Conservation (phyloP, 2,797 vertebrate species). For the Bovichtus variegatus region DNA sequence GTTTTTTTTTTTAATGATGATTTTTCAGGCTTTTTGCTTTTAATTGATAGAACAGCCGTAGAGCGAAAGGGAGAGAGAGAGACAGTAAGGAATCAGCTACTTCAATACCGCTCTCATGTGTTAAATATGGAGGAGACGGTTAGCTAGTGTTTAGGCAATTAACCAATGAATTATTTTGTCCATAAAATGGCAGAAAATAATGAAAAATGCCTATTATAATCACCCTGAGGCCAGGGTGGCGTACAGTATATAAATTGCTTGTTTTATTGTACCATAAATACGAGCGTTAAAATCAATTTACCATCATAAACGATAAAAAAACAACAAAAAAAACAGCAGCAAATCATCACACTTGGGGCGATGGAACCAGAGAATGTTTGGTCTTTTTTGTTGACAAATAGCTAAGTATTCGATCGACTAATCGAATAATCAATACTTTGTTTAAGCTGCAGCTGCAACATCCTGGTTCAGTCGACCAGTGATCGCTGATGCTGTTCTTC, state of each 20-base stretch:
- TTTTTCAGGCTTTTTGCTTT: too few species aligned
- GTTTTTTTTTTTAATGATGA: too few species aligned
- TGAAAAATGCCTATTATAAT: not conserved
- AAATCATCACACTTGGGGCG: not conserved
- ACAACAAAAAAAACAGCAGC: not conserved
- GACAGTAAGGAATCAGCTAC: too few species aligned
- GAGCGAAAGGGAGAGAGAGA: too few species aligned
- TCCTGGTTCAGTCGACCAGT: not conserved
- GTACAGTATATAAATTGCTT: not conserved
- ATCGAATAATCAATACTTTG: not conserved
- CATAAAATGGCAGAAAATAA: constrained; percentile 1
- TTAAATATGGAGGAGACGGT: not conserved
- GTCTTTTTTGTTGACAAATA: not conserved
- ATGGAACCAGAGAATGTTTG: not conserved
- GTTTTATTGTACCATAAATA: not conserved
- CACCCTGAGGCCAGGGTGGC: not conserved
- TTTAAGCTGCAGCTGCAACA: not conserved
- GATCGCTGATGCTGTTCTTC: constrained; percentile 8
- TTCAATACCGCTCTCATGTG: too few species aligned
- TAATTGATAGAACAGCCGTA: too few species aligned
- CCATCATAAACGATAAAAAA: not conserved
- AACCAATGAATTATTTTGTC: not conserved
- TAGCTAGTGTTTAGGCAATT: not conserved
- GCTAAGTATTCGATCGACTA: not conserved
- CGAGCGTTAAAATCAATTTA: not conserved